These are phyloP conservation scores for Nomada ruficornis DNA, from an alignment of 2,888 invertebrate species.

Conservation along the genomic window DNA sequence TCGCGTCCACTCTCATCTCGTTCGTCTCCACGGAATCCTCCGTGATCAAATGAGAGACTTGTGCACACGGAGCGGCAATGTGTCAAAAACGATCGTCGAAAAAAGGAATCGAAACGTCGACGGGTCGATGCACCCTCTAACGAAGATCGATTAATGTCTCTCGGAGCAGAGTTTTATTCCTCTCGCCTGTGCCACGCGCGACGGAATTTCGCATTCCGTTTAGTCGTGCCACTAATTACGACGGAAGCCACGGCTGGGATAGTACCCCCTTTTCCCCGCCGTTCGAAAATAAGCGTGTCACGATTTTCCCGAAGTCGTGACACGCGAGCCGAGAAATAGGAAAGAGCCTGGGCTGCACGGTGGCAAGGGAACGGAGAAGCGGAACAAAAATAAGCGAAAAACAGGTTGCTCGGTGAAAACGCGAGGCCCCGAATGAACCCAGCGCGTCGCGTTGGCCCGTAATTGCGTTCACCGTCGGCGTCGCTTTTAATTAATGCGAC, in stretches of 20 bases:
- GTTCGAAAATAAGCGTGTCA: constrained; percentile 56
- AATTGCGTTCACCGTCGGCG: constrained; percentile 74
- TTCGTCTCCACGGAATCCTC: constrained; percentile 4
- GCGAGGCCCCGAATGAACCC: constrained; percentile 62
- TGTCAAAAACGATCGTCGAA: background rate
- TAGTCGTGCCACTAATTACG: constrained; percentile 54
- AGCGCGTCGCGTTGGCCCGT: constrained; percentile 61
- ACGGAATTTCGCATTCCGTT: constrained; percentile 41
- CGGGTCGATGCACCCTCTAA: background rate
- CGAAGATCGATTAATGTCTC: background rate
- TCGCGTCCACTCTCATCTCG: constrained; percentile 43
- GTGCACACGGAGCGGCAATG: background rate
- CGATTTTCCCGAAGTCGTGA: constrained; percentile 51
- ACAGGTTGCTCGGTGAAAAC: constrained; percentile 59
- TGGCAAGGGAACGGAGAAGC: constrained; percentile 41
- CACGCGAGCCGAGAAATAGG: constrained; percentile 36
- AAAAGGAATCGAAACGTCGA: background rate
- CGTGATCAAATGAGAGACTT: background rate
- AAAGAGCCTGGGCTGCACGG: constrained; percentile 16
- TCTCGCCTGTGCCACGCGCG: background rate
- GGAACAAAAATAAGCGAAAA: constrained; percentile 52
- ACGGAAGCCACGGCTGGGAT: constrained; percentile 23
- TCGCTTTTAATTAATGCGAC: constrained; percentile 82
- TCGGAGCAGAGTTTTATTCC: background rate
- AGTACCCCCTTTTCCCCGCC: constrained; percentile 4